Base-by-base conservation (phyloP, 2,113 vertebrate genomes). In the Elachura formosa region DNA sequence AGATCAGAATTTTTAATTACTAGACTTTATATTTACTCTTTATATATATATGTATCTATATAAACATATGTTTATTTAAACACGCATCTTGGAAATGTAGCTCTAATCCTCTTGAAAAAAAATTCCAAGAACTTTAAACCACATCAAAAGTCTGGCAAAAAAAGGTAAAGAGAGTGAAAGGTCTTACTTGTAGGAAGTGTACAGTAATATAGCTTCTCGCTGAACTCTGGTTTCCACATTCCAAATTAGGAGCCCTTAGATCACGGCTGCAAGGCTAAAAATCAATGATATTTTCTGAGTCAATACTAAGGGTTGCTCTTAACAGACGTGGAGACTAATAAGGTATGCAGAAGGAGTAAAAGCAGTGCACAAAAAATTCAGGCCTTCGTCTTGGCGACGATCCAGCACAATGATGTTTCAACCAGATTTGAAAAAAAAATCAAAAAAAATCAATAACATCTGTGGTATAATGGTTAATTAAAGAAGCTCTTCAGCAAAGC, bases 391-490 rank as follows among this genome's bases (percentile, higher is more conserved):
- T 98, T 99, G 99, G 98, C 99, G 98, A 98, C 68, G 96, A 98
- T 99, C 99, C 99, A 99, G 98, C 98, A 98, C 98, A 99, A 99
- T 98, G 98, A 99, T 99, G 98, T 98, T 98, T 97, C 98, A 98
- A 98, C 98, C 98, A 98, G 98, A 98, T 98, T 98, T 98, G 96
- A 97, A 95, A 98, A 97, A 98, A 97, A 97, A 6, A 12, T 5
- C 36, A 79, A 84, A 91, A 90, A 91, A 86, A 99, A 99, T 99
- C 99, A 99, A 99, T 99, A 99, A 99, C 99, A 99, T 99, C 99
- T 99, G 99, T 98, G 98, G 98, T 99, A 99, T 99, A 99, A 99
- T 99, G 99, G 99, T 99, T 99, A 99, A 99, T 99, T 99, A 99
- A 99, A 99, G 99, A 99, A 98, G 98, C 99, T 99, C 99, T 99